Evolutionary conservation across 2,797 vertebrate genomes (phyloP).

Genomic region (Ctenosaura bakeri): DNA sequence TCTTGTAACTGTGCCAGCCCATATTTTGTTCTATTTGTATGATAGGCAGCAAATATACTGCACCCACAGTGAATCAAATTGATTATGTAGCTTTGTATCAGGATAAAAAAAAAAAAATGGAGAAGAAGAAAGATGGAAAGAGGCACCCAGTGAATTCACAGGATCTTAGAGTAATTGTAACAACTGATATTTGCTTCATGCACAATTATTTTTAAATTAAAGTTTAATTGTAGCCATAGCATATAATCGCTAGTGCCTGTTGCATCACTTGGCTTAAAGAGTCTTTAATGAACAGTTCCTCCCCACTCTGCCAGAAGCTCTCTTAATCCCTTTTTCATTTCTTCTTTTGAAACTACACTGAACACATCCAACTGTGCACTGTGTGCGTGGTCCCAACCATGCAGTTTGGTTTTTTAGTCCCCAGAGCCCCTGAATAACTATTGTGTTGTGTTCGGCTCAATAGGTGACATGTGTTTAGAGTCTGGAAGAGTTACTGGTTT

Average conservation of each 20-base stretch:
- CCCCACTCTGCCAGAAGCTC: conserved; percentile 14
- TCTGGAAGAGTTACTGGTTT: neutral
- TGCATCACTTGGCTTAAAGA: conserved; percentile 23
- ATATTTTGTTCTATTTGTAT: neutral
- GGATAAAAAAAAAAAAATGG: neutral
- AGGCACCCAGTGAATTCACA: conserved; percentile 11
- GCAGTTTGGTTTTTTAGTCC: neutral
- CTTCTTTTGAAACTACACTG: neutral
- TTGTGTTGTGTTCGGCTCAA: no score
- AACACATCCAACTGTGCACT: neutral
- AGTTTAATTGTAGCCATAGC: conserved; percentile 22
- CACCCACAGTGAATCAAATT: conserved; percentile 7
- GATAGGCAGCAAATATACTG: neutral
- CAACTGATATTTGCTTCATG: conserved; percentile 25
- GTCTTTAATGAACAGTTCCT: conserved; percentile 31
- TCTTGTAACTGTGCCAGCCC: neutral
- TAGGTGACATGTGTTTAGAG: neutral
- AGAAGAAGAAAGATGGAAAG: neutral
- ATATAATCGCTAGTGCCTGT: conserved; percentile 27
- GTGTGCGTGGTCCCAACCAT: neutral
- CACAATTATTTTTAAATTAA: conserved; percentile 27
- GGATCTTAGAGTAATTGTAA: conserved; percentile 1
- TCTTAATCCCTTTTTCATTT: conserved; percentile 14
- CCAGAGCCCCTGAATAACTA: no score
- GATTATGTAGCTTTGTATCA: conserved; percentile 15